Percentiles rank a stretch among this genome's conserved stretches.
Conservation (phyloP, 1,140 invertebrate genomes). For the Bilobella aurantiaca region DNA sequence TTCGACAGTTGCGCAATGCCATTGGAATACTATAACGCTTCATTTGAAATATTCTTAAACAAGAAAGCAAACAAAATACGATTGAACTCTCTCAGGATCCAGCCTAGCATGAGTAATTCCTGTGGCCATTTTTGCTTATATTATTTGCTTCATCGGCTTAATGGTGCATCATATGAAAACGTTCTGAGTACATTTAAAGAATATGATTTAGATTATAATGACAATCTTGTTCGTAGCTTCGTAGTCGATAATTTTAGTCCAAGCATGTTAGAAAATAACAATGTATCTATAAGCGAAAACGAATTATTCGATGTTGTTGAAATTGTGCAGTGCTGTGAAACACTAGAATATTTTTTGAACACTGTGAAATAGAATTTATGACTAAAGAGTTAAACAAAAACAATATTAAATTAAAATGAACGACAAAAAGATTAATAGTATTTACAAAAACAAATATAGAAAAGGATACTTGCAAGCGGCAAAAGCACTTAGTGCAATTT, state of each 20-base stretch:
- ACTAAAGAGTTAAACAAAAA: not conserved
- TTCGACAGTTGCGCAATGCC: conserved; percentile 16
- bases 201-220: not conserved
- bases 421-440: not conserved
- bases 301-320: not conserved
- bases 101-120: too few species aligned
- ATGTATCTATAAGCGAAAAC: not conserved
- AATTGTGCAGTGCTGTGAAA: not conserved
- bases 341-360: not conserved
- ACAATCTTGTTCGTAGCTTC: not conserved
- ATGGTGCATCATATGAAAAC: not conserved
- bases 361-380: not conserved
- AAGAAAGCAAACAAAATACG: not conserved
- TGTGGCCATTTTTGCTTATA: conserved; percentile 4
- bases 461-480: not conserved
- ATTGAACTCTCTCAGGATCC: not conserved
- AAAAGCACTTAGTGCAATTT: not conserved
- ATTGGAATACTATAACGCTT: not conserved
- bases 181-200: not conserved
- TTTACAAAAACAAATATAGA: not conserved
- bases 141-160: not conserved
- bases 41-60: conserved; percentile 7
- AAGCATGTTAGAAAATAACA: not conserved
- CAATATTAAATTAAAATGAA: not conserved
- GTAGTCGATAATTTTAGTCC: not conserved